Evolutionary conservation across 2,888 invertebrate genomes (phyloP).

Genomic region (Drosophila seclusa): DNA sequence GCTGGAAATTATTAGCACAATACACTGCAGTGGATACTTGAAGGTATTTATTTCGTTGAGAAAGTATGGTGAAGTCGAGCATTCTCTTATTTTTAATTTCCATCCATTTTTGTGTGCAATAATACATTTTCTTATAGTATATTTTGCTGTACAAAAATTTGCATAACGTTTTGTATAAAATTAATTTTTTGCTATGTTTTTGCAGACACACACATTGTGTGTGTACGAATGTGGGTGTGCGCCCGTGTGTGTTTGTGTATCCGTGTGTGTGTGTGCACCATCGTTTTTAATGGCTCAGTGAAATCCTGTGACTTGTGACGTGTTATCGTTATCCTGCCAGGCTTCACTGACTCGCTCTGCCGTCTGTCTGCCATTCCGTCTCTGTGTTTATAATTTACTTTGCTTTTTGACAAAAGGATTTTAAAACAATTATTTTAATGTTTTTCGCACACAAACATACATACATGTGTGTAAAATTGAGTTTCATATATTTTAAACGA

Average conservation of each 20-base stretch:
- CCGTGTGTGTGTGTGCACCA: constrained; percentile 7
- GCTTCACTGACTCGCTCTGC: constrained; percentile 53
- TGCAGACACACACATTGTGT: constrained; percentile 51
- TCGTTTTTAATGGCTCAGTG: constrained; percentile 70
- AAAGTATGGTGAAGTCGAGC: constrained; percentile 30
- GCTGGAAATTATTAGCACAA: not conserved
- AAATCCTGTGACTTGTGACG: constrained; percentile 75
- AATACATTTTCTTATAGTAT: constrained; percentile 60
- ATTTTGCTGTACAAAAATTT: constrained; percentile 54
- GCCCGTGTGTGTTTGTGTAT: not conserved
- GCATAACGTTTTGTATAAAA: constrained; percentile 69
- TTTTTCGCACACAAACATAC: constrained; percentile 58
- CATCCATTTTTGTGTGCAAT: constrained; percentile 46
- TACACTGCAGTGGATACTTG: not conserved
- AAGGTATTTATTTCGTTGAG: not conserved
- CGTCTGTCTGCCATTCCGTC: constrained; percentile 12
- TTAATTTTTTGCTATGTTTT: constrained; percentile 75
- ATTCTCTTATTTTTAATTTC: constrained; percentile 1
- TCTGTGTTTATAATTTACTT: constrained; percentile 77
- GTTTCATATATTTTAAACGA: constrained; percentile 72
- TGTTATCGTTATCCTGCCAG: constrained; percentile 75
- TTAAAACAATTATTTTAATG: constrained; percentile 81
- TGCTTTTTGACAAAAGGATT: constrained; percentile 80
- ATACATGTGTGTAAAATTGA: constrained; percentile 62
- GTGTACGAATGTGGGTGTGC: not conserved